Percentiles rank a stretch among this genome's conserved stretches.
Conservation (phyloP, 1,140 invertebrate species). For the Drosophila lini region DNA sequence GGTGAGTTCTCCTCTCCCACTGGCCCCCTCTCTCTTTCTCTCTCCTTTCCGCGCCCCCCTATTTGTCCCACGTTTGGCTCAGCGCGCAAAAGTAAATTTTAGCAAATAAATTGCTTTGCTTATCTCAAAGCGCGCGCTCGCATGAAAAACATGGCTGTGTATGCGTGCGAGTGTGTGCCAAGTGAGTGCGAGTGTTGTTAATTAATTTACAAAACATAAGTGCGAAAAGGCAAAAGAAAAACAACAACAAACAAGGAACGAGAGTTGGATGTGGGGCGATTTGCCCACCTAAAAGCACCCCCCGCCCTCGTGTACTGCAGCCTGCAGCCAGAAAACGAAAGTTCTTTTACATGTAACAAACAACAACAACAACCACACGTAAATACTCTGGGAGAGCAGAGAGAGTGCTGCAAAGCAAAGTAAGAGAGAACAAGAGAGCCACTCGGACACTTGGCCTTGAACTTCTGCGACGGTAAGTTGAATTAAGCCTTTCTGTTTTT, state of each 20-base stretch:
- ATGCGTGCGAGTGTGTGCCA: conserved; percentile 26
- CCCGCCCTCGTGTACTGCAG: conserved; percentile 8
- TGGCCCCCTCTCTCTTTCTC: conserved; percentile 15
- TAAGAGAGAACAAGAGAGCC: conserved; percentile 15
- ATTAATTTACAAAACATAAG: conserved; percentile 67
- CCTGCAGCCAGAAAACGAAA: conserved; percentile 71
- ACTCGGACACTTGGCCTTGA: conserved; percentile 77
- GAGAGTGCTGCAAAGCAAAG: conserved; percentile 39
- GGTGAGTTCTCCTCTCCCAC: conserved; percentile 63
- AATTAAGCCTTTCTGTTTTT: conserved; percentile 45
- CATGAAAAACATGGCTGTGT: conserved; percentile 47
- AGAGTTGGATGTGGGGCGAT: conserved; percentile 48
- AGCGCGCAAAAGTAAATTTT: conserved; percentile 77
- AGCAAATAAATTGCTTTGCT: conserved; percentile 80
- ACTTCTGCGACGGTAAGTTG: conserved; percentile 78
- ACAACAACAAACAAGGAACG: conserved; percentile 32
- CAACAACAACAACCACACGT: conserved; percentile 25
- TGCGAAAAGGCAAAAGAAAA: conserved; percentile 26
- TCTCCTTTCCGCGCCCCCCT: not conserved
- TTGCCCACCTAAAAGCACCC: conserved; percentile 14
- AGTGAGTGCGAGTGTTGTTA: conserved; percentile 66
- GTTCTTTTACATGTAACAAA: conserved; percentile 71
- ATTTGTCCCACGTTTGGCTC: conserved; percentile 18
- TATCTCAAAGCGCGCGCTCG: conserved; percentile 70
- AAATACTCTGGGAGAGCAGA: conserved; percentile 11